Percentiles rank a stretch among this genome's conserved stretches.
These are phyloP conservation scores for Drosophila meridionalis DNA, from an alignment of 2,888 invertebrate genomes.

Conservation along the genomic window DNA sequence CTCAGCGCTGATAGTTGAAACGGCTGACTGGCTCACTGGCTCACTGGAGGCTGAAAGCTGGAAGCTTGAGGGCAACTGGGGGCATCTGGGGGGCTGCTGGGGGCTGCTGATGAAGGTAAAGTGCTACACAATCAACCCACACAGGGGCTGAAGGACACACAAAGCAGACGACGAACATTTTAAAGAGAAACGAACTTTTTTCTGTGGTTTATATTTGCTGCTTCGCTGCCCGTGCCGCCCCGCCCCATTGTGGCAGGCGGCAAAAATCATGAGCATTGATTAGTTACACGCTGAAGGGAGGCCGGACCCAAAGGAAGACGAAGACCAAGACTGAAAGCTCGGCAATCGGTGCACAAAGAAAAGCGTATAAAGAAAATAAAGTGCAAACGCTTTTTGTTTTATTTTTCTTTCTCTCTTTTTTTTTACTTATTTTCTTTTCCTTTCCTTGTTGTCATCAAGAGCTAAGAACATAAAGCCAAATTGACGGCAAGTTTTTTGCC, in stretches of 20 bases:
- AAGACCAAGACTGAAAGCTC: conserved; percentile 12
- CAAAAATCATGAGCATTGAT: conserved; percentile 60
- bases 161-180: conserved; percentile 30
- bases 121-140: conserved; percentile 21
- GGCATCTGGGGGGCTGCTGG: conserved; percentile 21
- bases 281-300: conserved; percentile 53
- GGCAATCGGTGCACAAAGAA: conserved; percentile 29
- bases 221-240: conserved; percentile 18
- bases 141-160: conserved; percentile 42
- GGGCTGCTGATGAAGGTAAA: conserved; percentile 60
- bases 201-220: conserved; percentile 48
- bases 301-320: conserved; percentile 11
- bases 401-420: not conserved
- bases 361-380: conserved; percentile 32
- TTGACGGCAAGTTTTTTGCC: conserved; percentile 37
- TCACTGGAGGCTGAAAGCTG: conserved; percentile 26
- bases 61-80: not conserved
- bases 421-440: conserved; percentile 16
- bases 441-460: conserved; percentile 28
- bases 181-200: conserved; percentile 41
- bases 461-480: conserved; percentile 45
- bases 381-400: conserved; percentile 16
- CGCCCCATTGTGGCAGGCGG: conserved; percentile 2
- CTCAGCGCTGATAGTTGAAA: conserved; percentile 73
- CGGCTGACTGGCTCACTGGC: conserved; percentile 51